Conservation (phyloP, 2,888 invertebrate species). For the Sclerodermus sp. region DNA sequence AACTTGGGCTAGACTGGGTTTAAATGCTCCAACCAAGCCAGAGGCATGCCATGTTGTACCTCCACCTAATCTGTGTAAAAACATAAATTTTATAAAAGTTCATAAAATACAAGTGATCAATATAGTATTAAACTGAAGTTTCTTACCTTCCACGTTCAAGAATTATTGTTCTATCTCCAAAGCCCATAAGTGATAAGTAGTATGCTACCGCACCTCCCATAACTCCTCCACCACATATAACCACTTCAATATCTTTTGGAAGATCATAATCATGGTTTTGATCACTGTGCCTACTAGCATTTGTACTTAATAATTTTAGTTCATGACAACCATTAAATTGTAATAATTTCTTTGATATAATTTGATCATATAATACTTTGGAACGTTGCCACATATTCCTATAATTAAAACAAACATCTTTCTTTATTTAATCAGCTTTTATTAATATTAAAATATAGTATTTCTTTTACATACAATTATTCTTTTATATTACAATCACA, state of each 20-base stretch:
- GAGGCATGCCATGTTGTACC: constrained; percentile 82
- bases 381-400: constrained; percentile 38
- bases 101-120: neutral
- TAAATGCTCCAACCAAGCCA: constrained; percentile 83
- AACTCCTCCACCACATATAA: constrained; percentile 90
- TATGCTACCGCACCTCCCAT: constrained; percentile 92
- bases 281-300: constrained; percentile 3
- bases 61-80: constrained; percentile 67
- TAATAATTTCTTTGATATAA: constrained; percentile 6
- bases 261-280: constrained; percentile 33
- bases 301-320: constrained; percentile 9
- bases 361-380: constrained; percentile 20
- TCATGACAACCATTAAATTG: constrained; percentile 15
- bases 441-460: too few species aligned
- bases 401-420: too few species aligned
- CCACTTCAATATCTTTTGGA: constrained; percentile 69
- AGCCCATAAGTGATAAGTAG: constrained; percentile 80
- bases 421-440: too few species aligned
- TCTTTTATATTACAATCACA: too few species aligned
- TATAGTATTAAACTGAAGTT: neutral
- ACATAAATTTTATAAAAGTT: neutral
- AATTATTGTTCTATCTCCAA: constrained; percentile 79
- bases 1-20: constrained; percentile 80
- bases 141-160: constrained; percentile 81
- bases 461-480: too few species aligned